Conservation (phyloP, 2,888 invertebrate species). For the Muscina levida region DNA sequence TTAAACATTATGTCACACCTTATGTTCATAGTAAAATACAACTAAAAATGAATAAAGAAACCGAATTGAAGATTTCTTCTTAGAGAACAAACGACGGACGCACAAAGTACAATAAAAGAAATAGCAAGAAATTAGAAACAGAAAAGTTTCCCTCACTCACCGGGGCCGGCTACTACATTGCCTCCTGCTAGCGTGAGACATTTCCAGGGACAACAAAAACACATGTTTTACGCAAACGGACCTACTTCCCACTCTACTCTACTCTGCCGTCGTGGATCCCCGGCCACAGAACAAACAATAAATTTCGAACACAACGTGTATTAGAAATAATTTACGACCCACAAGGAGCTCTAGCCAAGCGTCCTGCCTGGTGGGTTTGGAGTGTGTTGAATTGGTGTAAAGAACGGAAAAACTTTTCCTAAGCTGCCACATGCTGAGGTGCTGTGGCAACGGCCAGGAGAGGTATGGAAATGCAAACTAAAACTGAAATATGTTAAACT, state of each 20-base stretch:
- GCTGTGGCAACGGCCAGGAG: conserved; percentile 5
- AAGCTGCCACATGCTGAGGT: conserved; percentile 1
- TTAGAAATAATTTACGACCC: conserved; percentile 63
- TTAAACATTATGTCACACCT: conserved; percentile 59
- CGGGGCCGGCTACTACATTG: neutral
- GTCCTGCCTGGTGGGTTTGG: too few relatives aligned
- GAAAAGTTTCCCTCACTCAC: conserved; percentile 37
- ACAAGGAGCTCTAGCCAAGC: neutral
- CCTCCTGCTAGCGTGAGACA: neutral
- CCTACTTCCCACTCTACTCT: conserved; percentile 34
- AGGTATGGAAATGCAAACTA: conserved; percentile 3
- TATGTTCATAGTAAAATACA: conserved; percentile 9
- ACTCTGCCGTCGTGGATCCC: neutral
- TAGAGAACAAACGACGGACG: too few relatives aligned
- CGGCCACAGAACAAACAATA: conserved; percentile 41
- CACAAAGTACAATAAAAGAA: conserved; percentile 9
- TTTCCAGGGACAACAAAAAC: conserved; percentile 30
- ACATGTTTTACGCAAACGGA: conserved; percentile 61
- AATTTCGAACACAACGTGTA: conserved; percentile 60
- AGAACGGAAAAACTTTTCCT: conserved; percentile 24
- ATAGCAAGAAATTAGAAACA: conserved; percentile 18
- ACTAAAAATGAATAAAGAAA: neutral
- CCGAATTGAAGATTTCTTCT: too few relatives aligned
- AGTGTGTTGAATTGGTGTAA: neutral
- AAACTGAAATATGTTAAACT: conserved; percentile 22